Base-by-base conservation (phyloP, 2,888 invertebrate species). In the Corbicula japonica region DNA sequence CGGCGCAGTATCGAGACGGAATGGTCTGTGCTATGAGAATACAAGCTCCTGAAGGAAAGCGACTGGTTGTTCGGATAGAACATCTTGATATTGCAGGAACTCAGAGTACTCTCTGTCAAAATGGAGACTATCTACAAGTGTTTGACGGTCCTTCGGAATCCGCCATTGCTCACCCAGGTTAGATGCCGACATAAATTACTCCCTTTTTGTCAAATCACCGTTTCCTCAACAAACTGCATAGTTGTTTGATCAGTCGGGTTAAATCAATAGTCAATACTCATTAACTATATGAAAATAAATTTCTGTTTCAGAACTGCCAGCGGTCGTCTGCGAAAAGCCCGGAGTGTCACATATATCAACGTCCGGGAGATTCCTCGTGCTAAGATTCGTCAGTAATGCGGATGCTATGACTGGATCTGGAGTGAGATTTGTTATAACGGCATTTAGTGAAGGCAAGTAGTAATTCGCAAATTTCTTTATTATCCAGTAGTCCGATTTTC, bases 11-110 rank as follows among this genome's bases (percentile, higher is more conserved):
- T 54, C 77, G 75, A 46, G 78, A 83, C 52, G 73, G 75, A n/a
- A 80, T 80, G 80, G 56, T 69, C n/a, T 83, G 83, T 32, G 68
- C 78, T 8, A 83, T 83, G 83, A 41, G 80, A 28, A 61, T 83
- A 26, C 80, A 83, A 58, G 83, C 83, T 28, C 83, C 83, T 10
- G 72, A 76, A 23, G 80, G 78, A 18, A 83, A 83, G 52, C 72
- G 65, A 61, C 69, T 83, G 30, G 41, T 69, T 12, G 23, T 83
- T 21, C 60, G 60, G 2, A 56, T 83, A 15, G 69, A 77, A 41
- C 62, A 62, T 21, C 60, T 83, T 32, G 70, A 80, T 30, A 56
- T 83, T 10, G 41, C 60, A 1, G 83, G 78, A 8, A 44, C 60
- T 18, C 75, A 66, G 10, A 78, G 72, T 28, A 26, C 60, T 21